phyloP scores from a whole-genome alignment of 2,888 invertebrate genomes.

The Ochropacha duplaris region DNA sequence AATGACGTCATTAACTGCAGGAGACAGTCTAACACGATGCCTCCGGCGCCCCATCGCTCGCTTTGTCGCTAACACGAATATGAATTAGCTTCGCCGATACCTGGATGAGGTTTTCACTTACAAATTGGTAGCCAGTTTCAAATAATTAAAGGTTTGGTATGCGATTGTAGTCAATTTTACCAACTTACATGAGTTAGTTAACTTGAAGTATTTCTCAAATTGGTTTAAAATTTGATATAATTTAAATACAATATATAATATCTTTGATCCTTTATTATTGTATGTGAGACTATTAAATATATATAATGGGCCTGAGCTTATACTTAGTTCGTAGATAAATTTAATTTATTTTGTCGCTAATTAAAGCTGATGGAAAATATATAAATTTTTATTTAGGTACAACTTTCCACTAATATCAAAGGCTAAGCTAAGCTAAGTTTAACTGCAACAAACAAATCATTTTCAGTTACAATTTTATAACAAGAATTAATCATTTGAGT shows the following conservation, averaged over 20 bases:
- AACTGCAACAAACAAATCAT: not conserved
- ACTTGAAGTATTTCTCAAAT: not conserved
- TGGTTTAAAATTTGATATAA: not conserved
- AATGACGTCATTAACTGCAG: conserved; percentile 78
- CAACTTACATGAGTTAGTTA: not conserved
- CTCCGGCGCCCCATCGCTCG: conserved; percentile 37
- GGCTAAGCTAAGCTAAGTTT: not conserved
- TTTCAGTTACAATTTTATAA: not conserved
- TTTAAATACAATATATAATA: too few species aligned
- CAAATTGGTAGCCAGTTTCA: not conserved
- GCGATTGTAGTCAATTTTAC: not conserved
- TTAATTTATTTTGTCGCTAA: not conserved
- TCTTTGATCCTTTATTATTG: too few species aligned
- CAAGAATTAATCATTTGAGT: conserved; percentile 14
- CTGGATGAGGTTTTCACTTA: conserved; percentile 17
- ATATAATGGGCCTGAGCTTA: too few species aligned
- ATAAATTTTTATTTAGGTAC: not conserved
- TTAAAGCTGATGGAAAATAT: not conserved
- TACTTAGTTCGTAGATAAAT: not conserved
- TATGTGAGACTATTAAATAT: too few species aligned
- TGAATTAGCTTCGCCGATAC: conserved; percentile 27
- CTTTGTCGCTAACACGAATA: conserved; percentile 39
- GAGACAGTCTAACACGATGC: conserved; percentile 56
- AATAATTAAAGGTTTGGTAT: not conserved
- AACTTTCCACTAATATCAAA: too few species aligned